These are phyloP conservation scores for Bombycilla garrulus DNA, from an alignment of 2,113 vertebrate genomes.

Conservation along the genomic window DNA sequence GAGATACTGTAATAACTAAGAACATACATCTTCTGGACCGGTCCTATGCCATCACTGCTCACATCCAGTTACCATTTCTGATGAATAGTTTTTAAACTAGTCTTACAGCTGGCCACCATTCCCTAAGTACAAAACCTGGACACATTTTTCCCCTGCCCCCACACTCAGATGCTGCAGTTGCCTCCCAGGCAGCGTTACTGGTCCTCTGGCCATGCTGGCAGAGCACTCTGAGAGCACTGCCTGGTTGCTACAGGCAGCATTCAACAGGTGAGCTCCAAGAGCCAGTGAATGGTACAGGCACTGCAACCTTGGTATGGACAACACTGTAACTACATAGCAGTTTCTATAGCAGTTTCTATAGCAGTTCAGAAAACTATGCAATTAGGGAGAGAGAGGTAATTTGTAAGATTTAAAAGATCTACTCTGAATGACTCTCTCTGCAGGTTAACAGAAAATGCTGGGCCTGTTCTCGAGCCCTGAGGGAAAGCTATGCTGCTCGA, in stretches of 20 bases:
- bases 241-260: not conserved
- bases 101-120: not conserved
- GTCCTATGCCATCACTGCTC: not conserved
- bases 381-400: not conserved
- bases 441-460: not conserved
- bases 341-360: not conserved
- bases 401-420: not conserved
- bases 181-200: fast-evolving
- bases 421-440: not conserved
- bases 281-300: not conserved
- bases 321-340: not conserved
- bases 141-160: not conserved
- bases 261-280: not conserved
- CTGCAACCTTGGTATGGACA: not conserved
- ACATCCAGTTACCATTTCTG: not conserved
- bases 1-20: not conserved
- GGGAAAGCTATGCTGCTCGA: fast-evolving
- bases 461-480: not conserved
- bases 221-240: not conserved
- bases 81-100: not conserved
- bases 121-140: not conserved
- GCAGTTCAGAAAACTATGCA: not conserved
- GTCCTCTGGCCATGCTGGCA: not conserved
- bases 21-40: not conserved
- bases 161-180: not conserved